Evolutionary conservation across 1,140 invertebrate genomes (phyloP).

Genomic region (Drosophila jambulina): DNA sequence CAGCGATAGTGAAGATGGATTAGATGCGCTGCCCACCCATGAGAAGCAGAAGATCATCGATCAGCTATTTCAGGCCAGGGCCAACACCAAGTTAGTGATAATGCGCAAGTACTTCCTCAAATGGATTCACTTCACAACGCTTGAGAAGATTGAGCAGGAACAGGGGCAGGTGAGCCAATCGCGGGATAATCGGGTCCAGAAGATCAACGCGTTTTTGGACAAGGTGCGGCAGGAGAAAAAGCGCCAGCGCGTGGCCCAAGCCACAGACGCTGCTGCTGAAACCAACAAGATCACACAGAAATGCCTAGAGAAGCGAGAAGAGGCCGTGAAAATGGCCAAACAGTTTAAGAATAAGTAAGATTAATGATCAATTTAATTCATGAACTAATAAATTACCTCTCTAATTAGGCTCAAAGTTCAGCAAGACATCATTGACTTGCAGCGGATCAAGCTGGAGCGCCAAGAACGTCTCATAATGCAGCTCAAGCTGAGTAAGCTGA

Average conservation of each 20-base stretch:
- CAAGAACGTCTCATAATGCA: constrained; percentile 88
- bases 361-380: background rate
- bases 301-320: constrained; percentile 44
- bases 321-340: constrained; percentile 64
- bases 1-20: constrained; percentile 44
- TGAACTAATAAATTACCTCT: background rate
- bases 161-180: constrained; percentile 32
- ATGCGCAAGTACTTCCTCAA: constrained; percentile 83
- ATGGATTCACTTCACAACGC: constrained; percentile 83
- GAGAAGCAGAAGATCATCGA: constrained; percentile 77
- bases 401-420: constrained; percentile 87
- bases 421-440: constrained; percentile 88
- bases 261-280: background rate
- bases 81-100: constrained; percentile 46
- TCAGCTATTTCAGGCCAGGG: constrained; percentile 62
- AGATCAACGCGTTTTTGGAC: constrained; percentile 84
- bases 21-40: constrained; percentile 8
- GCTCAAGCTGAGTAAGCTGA: constrained; percentile 88
- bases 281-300: constrained; percentile 33
- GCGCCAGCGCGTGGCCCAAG: constrained; percentile 41
- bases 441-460: constrained; percentile 88
- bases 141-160: constrained; percentile 74
- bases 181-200: constrained; percentile 64
- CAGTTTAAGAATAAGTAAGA: constrained; percentile 82
- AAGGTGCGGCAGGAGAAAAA: constrained; percentile 82